Percentiles rank a stretch among this genome's conserved stretches.
phyloP scores from a whole-genome alignment of 2,888 invertebrate species.

The Pollenia amentaria region DNA sequence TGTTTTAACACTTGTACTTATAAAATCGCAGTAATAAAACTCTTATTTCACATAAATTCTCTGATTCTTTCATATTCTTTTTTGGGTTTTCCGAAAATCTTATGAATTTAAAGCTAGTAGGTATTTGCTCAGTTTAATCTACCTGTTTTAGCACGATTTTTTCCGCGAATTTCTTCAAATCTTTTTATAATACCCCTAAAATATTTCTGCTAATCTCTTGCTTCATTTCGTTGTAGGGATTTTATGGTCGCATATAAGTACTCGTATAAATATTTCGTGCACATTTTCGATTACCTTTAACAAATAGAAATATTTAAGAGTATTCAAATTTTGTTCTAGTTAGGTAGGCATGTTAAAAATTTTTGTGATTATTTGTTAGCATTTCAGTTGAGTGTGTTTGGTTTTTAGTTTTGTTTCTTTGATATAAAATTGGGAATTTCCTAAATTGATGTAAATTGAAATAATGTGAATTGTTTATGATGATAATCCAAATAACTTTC shows the following conservation, averaged over 20 bases:
- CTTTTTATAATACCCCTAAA: conserved; percentile 51
- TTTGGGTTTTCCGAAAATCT: conserved; percentile 80
- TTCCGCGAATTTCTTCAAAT: conserved; percentile 43
- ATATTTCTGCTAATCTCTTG: conserved; percentile 24
- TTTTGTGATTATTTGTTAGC: background rate
- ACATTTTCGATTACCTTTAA: background rate
- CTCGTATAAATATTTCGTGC: background rate
- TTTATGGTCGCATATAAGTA: conserved; percentile 46
- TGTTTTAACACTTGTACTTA: background rate
- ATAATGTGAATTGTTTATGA: conserved; percentile 74
- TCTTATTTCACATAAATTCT: background rate
- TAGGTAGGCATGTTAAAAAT: conserved; percentile 32
- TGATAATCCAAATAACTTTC: conserved; percentile 74
- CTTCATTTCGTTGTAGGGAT: background rate
- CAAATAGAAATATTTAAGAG: background rate
- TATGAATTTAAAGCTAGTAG: conserved; percentile 78
- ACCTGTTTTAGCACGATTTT: conserved; percentile 15
- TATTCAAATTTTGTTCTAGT: conserved; percentile 10
- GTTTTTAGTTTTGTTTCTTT: conserved; percentile 75
- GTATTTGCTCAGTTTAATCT: conserved; percentile 53
- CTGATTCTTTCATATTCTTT: conserved; percentile 32
- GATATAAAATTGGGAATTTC: conserved; percentile 79
- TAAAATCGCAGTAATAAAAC: conserved; percentile 32
- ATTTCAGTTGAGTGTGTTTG: background rate
- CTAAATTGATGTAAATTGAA: conserved; percentile 76